These are phyloP conservation scores for Dinoponera quadriceps DNA, from an alignment of 1,140 invertebrate genomes.

Conservation along the genomic window DNA sequence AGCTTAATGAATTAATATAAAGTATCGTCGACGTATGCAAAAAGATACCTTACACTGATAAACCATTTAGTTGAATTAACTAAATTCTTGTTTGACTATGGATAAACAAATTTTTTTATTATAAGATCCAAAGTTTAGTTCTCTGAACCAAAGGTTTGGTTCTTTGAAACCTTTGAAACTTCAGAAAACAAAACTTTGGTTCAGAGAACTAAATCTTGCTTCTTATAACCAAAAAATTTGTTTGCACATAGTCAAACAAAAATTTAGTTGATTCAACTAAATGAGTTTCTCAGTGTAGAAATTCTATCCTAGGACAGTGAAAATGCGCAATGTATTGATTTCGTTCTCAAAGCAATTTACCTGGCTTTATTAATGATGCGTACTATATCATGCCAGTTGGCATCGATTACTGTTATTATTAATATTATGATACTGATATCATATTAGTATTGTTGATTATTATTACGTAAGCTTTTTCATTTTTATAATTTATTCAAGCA, in stretches of 20 bases:
- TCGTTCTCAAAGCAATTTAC: constrained; percentile 15
- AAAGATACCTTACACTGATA: constrained; percentile 12
- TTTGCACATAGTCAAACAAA: no score
- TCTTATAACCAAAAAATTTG: no score
- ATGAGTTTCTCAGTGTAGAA: no score
- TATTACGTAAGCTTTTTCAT: not conserved
- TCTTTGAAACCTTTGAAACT: no score
- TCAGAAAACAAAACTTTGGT: no score
- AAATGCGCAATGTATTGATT: not conserved
- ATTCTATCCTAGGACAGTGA: constrained; percentile 26
- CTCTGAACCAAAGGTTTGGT: no score
- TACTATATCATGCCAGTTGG: not conserved
- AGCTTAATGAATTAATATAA: constrained; percentile 47
- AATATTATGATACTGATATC: not conserved
- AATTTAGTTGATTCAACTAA: no score
- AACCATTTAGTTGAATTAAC: no score
- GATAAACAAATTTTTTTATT: no score
- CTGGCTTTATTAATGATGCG: not conserved
- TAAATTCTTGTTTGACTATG: no score
- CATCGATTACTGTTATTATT: not conserved
- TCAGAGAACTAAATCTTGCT: no score
- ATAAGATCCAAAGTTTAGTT: no score
- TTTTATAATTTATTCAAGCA: not conserved
- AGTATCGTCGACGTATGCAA: not conserved
- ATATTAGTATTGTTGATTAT: not conserved